Percentiles rank a stretch among this genome's conserved stretches.
phyloP scores from a whole-genome alignment of 2,888 invertebrate species.

The Epinotia nisella region DNA sequence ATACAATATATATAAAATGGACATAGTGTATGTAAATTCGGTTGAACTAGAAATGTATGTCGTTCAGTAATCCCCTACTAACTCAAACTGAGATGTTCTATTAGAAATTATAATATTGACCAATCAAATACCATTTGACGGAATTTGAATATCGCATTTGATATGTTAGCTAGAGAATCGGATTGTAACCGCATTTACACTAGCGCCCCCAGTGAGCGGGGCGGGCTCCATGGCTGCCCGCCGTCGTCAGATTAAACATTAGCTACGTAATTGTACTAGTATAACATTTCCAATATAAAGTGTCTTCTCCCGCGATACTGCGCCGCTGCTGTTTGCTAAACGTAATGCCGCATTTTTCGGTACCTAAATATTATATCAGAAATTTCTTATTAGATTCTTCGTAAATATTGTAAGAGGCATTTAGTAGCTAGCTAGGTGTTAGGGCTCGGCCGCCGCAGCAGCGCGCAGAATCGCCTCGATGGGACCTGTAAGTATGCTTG shows the following conservation, averaged over 20 bases:
- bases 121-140: conserved; percentile 71
- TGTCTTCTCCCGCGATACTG: conserved; percentile 65
- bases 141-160: conserved; percentile 70
- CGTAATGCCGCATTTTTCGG: conserved; percentile 63
- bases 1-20: conserved; percentile 63
- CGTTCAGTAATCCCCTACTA: conserved; percentile 66
- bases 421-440: conserved; percentile 55
- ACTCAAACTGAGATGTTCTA: conserved; percentile 60
- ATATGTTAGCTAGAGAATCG: conserved; percentile 61
- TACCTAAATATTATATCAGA: conserved; percentile 66
- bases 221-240: conserved; percentile 50
- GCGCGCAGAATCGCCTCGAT: conserved; percentile 58
- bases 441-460: conserved; percentile 47
- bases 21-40: conserved; percentile 75
- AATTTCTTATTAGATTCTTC: conserved; percentile 66
- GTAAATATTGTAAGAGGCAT: conserved; percentile 57
- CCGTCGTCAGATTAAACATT: conserved; percentile 60
- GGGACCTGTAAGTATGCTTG: conserved; percentile 78
- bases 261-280: conserved; percentile 76
- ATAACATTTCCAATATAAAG: conserved; percentile 75
- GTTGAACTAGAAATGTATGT: conserved; percentile 77
- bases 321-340: conserved; percentile 61
- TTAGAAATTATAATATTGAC: conserved; percentile 69
- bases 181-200: conserved; percentile 75
- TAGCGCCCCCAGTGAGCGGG: conserved; percentile 64